phyloP scores from a whole-genome alignment of 2,888 invertebrate genomes.

The Tachina grossa region DNA sequence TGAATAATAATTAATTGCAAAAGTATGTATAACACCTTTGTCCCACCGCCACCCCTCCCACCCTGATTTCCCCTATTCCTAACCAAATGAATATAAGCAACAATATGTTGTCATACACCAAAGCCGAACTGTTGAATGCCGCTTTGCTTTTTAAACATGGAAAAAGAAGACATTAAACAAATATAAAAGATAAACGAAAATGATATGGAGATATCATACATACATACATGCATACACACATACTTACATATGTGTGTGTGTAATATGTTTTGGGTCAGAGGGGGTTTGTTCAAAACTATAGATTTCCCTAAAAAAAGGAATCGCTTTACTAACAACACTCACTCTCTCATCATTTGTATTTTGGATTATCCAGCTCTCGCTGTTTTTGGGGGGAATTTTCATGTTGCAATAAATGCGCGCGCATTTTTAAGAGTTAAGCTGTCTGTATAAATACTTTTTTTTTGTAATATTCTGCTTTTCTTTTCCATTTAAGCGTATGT shows the following conservation, averaged over 20 bases:
- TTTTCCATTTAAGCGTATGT: neutral
- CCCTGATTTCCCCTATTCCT: neutral
- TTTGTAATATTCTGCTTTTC: neutral
- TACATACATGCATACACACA: neutral
- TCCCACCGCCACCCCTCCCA: neutral
- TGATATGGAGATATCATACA: neutral
- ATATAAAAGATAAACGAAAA: constrained; percentile 25
- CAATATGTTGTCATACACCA: constrained; percentile 64
- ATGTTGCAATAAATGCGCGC: constrained; percentile 31
- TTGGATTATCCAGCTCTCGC: neutral
- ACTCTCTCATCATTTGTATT: neutral
- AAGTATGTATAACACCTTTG: constrained; percentile 36
- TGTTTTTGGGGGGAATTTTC: neutral
- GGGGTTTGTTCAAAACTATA: constrained; percentile 12
- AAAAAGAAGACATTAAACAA: constrained; percentile 37
- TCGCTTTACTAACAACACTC: neutral
- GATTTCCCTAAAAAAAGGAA: constrained; percentile 16
- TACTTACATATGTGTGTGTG: neutral
- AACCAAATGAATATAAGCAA: constrained; percentile 32
- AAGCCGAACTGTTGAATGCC: constrained; percentile 80
- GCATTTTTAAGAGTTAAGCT: constrained; percentile 24
- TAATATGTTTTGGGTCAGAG: neutral
- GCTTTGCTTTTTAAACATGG: constrained; percentile 60
- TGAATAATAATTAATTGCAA: constrained; percentile 52
- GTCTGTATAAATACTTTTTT: constrained; percentile 9